Conservation (phyloP, 2,888 invertebrate species). For the Drosophila rubida region DNA sequence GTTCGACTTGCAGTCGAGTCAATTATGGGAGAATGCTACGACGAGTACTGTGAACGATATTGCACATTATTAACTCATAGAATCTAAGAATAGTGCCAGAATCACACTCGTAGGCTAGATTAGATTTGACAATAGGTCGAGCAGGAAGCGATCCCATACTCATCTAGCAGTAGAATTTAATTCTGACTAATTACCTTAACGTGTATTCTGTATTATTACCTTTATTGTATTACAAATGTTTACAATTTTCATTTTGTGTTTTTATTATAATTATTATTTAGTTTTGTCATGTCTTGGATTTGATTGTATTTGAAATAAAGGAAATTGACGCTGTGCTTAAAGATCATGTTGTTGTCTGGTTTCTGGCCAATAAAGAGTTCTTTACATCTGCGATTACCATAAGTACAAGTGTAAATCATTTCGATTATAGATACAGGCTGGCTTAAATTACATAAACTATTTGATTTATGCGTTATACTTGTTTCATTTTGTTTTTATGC, state of each 20-base stretch:
- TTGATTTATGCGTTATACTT: conserved; percentile 17
- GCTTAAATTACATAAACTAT: conserved; percentile 43
- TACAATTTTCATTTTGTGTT: conserved; percentile 24
- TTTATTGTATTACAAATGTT: conserved; percentile 41
- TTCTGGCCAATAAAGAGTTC: conserved; percentile 6
- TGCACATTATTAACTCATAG: neutral
- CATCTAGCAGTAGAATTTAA: neutral
- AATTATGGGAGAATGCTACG: conserved; percentile 27
- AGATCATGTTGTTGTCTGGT: neutral
- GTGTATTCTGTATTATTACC: conserved; percentile 14
- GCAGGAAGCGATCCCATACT: neutral
- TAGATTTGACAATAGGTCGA: conserved; percentile 10
- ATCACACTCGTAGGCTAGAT: neutral
- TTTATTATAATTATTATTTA: neutral
- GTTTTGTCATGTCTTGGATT: conserved; percentile 36
- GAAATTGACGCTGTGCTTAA: conserved; percentile 20
- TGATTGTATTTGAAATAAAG: conserved; percentile 23
- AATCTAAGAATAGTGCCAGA: neutral
- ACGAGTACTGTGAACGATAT: neutral
- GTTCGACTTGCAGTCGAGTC: conserved; percentile 6
- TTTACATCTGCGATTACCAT: conserved; percentile 14
- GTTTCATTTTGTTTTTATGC: conserved; percentile 17
- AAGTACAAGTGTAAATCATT: conserved; percentile 32
- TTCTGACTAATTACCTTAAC: neutral
- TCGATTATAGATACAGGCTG: conserved; percentile 28